These are phyloP conservation scores for Nothoprocta perdicaria DNA, from an alignment of 2,113 vertebrate species.

Conservation along the genomic window DNA sequence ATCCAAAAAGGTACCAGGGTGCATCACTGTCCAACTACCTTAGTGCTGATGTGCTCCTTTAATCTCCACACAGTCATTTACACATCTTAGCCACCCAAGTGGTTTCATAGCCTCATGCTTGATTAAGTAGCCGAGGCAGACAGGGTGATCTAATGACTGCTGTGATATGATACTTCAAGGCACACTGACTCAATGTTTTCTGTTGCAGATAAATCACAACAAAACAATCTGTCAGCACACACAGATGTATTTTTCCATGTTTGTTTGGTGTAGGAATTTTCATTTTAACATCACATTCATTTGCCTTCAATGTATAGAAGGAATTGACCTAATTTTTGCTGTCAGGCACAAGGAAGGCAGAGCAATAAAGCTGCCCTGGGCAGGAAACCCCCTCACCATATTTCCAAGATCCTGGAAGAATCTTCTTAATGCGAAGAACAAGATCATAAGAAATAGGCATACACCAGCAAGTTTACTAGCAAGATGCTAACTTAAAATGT, in stretches of 20 bases:
- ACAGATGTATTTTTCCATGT: background rate
- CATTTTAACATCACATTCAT: background rate
- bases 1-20: background rate
- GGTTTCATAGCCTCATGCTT: slow-evolving; percentile 22
- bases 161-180: background rate
- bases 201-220: slow-evolving; percentile 35
- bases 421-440: background rate
- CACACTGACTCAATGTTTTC: background rate
- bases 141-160: slow-evolving; percentile 7
- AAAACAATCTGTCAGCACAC: slow-evolving; percentile 19
- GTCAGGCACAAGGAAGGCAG: background rate
- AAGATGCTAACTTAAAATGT: background rate
- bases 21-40: background rate
- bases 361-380: background rate
- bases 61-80: slow-evolving; percentile 12
- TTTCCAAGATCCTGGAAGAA: background rate
- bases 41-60: slow-evolving; percentile 22
- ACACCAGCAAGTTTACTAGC: background rate
- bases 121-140: slow-evolving; percentile 32
- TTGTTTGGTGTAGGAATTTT: background rate
- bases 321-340: background rate
- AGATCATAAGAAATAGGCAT: background rate
- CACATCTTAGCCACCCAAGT: background rate
- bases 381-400: background rate
- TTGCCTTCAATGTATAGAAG: background rate